These are phyloP conservation scores for Atrina japonica DNA, from an alignment of 2,888 invertebrate genomes.

Conservation along the genomic window DNA sequence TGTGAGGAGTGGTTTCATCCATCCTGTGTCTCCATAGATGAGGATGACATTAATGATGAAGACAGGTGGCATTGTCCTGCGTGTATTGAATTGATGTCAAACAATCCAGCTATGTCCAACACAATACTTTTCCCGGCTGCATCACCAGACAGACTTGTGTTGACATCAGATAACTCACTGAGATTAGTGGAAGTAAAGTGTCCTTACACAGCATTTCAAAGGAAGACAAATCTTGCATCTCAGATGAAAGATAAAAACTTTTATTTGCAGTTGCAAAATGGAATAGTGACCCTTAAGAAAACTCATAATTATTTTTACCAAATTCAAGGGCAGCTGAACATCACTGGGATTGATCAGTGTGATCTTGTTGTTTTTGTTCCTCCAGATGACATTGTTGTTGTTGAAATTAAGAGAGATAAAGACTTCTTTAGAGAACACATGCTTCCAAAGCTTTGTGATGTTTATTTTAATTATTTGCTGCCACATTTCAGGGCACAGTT, in stretches of 20 bases:
- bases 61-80: too few relatives aligned
- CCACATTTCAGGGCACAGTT: too few relatives aligned
- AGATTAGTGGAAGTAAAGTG: slow-evolving; percentile 1
- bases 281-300: background rate
- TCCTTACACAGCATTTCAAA: slow-evolving; percentile 1
- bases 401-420: slow-evolving; percentile 4
- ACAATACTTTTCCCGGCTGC: background rate
- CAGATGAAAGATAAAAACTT: slow-evolving; percentile 2
- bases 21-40: too few relatives aligned
- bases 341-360: slow-evolving; percentile 27
- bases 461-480: background rate
- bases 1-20: too few relatives aligned
- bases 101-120: too few relatives aligned
- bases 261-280: background rate
- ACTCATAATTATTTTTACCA: slow-evolving; percentile 30
- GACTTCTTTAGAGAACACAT: background rate
- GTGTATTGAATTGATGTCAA: too few relatives aligned
- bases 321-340: slow-evolving; percentile 34
- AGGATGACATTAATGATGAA: too few relatives aligned
- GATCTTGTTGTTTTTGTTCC: slow-evolving; percentile 29
- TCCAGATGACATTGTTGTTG: slow-evolving; percentile 26
- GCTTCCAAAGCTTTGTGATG: background rate
- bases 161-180: background rate
- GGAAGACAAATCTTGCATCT: background rate
- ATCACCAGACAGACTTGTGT: slow-evolving; percentile 1